phyloP scores from a whole-genome alignment of 2,797 vertebrate species.

The Enteromius afrohamiltoni region DNA sequence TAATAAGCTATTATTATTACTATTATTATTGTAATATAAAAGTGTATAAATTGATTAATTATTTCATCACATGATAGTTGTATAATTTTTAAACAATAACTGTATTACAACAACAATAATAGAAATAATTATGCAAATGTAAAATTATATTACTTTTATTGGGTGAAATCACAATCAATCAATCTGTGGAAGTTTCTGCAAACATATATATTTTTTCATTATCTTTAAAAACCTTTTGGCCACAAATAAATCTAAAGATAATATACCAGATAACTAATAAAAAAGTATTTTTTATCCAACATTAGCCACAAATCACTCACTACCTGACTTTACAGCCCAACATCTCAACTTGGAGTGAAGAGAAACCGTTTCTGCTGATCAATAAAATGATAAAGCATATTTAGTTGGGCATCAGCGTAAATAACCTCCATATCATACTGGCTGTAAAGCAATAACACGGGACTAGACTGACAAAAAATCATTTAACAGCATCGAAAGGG shows the following conservation, averaged over 20 bases:
- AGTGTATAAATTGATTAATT: too few species aligned
- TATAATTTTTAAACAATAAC: too few species aligned
- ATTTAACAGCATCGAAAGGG: not conserved
- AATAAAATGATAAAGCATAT: not conserved
- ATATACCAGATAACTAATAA: not conserved
- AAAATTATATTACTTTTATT: too few species aligned
- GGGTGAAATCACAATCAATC: too few species aligned
- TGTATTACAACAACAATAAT: too few species aligned
- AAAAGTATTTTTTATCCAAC: not conserved
- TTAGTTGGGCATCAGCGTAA: not conserved
- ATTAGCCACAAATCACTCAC: not conserved
- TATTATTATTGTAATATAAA: too few species aligned
- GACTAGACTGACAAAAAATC: not conserved
- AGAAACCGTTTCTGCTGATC: constrained; percentile 6
- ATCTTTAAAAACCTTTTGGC: not conserved
- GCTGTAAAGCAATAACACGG: not conserved
- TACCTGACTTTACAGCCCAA: not conserved
- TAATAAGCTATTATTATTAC: too few species aligned
- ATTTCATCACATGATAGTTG: too few species aligned
- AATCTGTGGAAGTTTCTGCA: not conserved
- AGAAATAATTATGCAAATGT: too few species aligned
- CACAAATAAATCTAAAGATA: not conserved
- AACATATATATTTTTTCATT: not conserved
- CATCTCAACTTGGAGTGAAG: not conserved
- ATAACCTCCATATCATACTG: not conserved